These are phyloP conservation scores for Cheumatopsyche charites DNA, from an alignment of 1,140 invertebrate species.

Conservation along the genomic window DNA sequence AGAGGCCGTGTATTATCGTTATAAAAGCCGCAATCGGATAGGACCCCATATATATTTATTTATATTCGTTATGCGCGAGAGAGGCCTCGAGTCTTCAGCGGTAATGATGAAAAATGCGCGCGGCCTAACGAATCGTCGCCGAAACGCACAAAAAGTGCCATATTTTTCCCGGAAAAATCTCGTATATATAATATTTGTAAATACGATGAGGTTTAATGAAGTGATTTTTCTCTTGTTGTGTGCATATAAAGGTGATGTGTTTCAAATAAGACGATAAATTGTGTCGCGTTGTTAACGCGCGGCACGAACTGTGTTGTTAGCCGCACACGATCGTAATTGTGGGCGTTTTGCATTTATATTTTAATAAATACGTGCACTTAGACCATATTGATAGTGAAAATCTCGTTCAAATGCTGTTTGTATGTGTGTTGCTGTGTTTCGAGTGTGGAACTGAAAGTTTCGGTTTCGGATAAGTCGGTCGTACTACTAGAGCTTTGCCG, in stretches of 20 bases:
- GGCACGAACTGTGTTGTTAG: neutral
- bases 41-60: no score
- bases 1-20: no score
- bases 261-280: constrained; percentile 4
- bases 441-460: no score
- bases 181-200: no score
- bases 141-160: neutral
- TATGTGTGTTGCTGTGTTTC: no score
- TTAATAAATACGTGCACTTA: neutral
- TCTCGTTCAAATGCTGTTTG: neutral
- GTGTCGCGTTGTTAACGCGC: neutral
- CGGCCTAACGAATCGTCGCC: no score
- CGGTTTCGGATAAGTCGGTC: neutral
- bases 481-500: neutral
- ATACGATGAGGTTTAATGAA: neutral
- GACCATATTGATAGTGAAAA: neutral
- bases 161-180: neutral
- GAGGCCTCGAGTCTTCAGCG: no score
- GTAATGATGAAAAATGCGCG: no score
- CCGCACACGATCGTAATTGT: neutral
- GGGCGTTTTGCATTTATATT: neutral
- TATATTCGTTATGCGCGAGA: no score
- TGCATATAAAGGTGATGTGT: neutral
- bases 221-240: neutral
- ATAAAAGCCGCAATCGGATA: no score